phyloP scores from a whole-genome alignment of 2,113 vertebrate species.

The Sapajus apella region DNA sequence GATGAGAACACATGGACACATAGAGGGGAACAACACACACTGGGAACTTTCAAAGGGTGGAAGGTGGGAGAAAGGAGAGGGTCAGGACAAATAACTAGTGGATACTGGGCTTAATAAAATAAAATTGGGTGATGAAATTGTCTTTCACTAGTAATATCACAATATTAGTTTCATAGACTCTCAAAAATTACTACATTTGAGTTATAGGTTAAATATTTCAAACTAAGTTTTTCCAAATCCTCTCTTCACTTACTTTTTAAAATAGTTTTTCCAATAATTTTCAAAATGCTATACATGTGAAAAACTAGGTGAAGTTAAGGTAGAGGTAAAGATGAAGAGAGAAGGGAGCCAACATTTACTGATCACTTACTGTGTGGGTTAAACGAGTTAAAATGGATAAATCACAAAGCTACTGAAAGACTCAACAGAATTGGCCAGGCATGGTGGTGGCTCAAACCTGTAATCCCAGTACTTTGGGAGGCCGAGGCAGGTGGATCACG shows the following conservation, averaged over 20 bases:
- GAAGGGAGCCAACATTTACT: background rate
- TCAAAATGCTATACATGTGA: background rate
- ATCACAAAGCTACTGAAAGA: background rate
- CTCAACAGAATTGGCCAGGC: background rate
- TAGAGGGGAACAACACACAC: too few species aligned
- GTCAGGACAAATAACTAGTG: too few species aligned
- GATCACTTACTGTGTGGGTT: background rate
- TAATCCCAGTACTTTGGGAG: too few species aligned
- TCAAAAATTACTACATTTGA: background rate
- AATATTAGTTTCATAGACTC: background rate
- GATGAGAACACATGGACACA: too few species aligned
- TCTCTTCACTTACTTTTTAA: background rate
- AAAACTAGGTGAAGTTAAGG: background rate
- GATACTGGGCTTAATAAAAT: too few species aligned
- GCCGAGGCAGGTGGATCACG: too few species aligned
- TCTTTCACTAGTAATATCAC: background rate
- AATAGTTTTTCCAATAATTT: background rate
- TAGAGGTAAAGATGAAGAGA: background rate
- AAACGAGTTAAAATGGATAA: background rate
- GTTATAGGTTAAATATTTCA: background rate
- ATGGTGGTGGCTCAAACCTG: too few species aligned
- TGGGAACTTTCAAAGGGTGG: too few species aligned
- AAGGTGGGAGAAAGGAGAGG: too few species aligned
- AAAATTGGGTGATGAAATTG: too few species aligned
- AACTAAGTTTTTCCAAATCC: background rate